Percentiles rank a stretch among this genome's conserved stretches.
phyloP scores from a whole-genome alignment of 2,113 vertebrate genomes.

The Geococcyx californianus region DNA sequence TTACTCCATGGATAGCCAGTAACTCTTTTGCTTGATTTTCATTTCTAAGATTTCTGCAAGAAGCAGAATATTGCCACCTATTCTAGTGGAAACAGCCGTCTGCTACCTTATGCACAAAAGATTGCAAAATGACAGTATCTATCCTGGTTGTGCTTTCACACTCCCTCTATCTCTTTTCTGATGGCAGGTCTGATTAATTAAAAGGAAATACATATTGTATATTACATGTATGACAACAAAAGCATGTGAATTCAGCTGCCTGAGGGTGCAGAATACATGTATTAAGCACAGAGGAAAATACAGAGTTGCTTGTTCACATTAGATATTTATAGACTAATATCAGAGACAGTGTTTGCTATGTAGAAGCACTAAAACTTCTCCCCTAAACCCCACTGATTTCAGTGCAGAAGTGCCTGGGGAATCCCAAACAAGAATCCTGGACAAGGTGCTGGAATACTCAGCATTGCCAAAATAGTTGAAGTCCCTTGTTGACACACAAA shows the following conservation, averaged over 20 bases:
- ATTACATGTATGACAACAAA: constrained; percentile 3
- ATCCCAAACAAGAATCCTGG: background rate
- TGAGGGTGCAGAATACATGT: background rate
- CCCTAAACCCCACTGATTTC: background rate
- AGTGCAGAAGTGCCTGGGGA: background rate
- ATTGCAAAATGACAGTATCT: background rate
- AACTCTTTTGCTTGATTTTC: constrained; percentile 34
- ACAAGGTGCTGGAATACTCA: background rate
- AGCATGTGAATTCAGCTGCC: constrained; percentile 2
- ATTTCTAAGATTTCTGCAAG: background rate
- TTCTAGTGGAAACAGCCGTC: background rate
- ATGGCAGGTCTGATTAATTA: constrained; percentile 11
- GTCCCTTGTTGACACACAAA: background rate
- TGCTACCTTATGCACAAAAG: background rate
- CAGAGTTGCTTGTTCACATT: background rate
- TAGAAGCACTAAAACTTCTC: background rate
- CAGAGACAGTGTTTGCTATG: background rate
- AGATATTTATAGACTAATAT: background rate
- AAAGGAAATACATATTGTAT: background rate
- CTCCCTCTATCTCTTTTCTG: background rate
- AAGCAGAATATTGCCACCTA: constrained; percentile 14
- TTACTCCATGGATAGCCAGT: background rate
- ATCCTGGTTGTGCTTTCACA: background rate
- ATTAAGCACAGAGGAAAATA: background rate
- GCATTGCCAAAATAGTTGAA: background rate